Evolutionary conservation across 2,888 invertebrate genomes (phyloP).

Genomic region (Rhamphomyia laevipes): DNA sequence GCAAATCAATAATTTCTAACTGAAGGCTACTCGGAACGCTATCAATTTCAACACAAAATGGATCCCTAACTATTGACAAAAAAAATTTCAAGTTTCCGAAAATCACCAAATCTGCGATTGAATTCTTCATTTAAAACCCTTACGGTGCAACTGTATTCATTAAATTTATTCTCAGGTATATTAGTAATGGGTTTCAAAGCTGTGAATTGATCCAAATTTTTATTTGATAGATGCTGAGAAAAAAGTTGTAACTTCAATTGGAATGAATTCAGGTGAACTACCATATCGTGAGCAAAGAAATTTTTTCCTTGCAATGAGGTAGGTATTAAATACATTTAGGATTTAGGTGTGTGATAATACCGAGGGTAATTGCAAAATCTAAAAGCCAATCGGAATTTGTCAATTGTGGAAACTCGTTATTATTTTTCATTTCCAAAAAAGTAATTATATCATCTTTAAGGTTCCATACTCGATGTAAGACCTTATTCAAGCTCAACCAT

Average conservation of each 20-base stretch:
- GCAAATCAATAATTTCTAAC: not conserved
- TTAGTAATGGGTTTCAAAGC: not conserved
- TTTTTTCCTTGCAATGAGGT: not conserved
- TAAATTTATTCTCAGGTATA: not conserved
- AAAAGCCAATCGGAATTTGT: too few species aligned
- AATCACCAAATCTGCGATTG: not conserved
- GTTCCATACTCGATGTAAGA: too few species aligned
- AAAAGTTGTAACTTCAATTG: not conserved
- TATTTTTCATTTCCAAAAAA: too few species aligned
- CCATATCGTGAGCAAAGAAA: not conserved
- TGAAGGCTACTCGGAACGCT: not conserved
- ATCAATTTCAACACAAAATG: not conserved
- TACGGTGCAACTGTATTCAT: not conserved
- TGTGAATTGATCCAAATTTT: not conserved
- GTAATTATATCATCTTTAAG: too few species aligned
- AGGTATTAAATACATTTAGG: not conserved
- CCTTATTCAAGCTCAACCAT: too few species aligned
- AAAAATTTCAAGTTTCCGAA: not conserved
- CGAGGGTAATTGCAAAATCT: not conserved
- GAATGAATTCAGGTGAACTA: not conserved
- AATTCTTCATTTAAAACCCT: not conserved
- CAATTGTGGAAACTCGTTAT: too few species aligned
- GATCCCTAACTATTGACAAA: not conserved
- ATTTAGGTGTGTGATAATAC: not conserved
- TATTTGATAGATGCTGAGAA: not conserved